These are phyloP conservation scores for Xenopus laevis DNA, from an alignment of 2,113 vertebrate species.

Conservation along the genomic window DNA sequence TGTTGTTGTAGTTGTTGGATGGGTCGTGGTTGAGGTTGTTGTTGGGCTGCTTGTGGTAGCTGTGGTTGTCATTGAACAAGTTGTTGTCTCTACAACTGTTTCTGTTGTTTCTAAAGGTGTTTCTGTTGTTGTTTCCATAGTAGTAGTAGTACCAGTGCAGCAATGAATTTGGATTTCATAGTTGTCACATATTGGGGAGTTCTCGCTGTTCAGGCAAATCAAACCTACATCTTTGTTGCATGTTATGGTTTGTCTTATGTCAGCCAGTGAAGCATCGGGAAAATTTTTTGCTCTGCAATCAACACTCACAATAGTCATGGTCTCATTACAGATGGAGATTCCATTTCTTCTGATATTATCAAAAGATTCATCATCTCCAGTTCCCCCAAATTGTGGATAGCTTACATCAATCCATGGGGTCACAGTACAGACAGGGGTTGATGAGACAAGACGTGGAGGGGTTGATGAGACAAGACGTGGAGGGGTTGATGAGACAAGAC, in stretches of 20 bases:
- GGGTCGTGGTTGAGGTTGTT: background rate
- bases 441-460: too few relatives aligned
- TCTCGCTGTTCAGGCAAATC: constrained; percentile 56
- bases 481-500: too few relatives aligned
- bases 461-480: too few relatives aligned
- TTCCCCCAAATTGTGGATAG: too few relatives aligned
- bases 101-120: background rate
- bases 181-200: constrained; percentile 3
- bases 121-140: background rate
- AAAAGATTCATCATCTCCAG: too few relatives aligned
- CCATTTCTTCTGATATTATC: constrained; percentile 62
- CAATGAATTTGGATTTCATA: constrained; percentile 28
- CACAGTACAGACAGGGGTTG: too few relatives aligned
- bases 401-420: too few relatives aligned
- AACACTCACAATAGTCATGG: constrained; percentile 44
- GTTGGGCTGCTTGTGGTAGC: too few relatives aligned
- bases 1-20: background rate
- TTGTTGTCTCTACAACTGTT: background rate
- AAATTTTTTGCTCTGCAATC: constrained; percentile 61
- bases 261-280: constrained; percentile 46
- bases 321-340: constrained; percentile 55
- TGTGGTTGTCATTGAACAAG: background rate
- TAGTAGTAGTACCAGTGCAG: background rate
- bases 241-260: constrained; percentile 54
- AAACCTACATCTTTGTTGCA: constrained; percentile 59